Percentiles rank a stretch among this genome's conserved stretches.
These are phyloP conservation scores for Hylaeus volcanicus DNA, from an alignment of 1,140 invertebrate genomes.

Conservation along the genomic window DNA sequence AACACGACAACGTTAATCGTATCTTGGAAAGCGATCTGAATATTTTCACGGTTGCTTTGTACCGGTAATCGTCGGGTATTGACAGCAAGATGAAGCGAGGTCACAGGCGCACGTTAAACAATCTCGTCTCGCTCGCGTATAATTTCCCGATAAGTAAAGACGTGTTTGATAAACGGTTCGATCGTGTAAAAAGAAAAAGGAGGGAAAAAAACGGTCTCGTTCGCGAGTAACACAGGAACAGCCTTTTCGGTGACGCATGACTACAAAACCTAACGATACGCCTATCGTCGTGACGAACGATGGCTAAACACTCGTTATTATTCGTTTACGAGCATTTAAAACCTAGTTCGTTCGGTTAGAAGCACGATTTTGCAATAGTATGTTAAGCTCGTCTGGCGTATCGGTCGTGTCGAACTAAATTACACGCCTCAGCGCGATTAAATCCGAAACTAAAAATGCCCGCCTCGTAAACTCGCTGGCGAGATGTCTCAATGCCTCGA, in stretches of 20 bases:
- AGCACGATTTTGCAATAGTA: background rate
- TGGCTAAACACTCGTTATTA: background rate
- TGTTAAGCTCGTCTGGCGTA: no score
- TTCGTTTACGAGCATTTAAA: background rate
- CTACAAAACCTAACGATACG: background rate
- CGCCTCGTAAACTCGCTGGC: slow-evolving; percentile 4
- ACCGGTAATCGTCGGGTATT: slow-evolving; percentile 35
- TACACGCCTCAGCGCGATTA: slow-evolving; percentile 10
- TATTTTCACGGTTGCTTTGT: slow-evolving; percentile 44
- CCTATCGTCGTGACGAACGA: background rate
- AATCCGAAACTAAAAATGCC: slow-evolving; percentile 23
- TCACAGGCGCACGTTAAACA: slow-evolving; percentile 9
- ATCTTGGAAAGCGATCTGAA: slow-evolving; percentile 27
- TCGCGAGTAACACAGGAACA: background rate
- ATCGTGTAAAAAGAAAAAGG: background rate
- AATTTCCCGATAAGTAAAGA: slow-evolving; percentile 33
- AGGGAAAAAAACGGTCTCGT: background rate
- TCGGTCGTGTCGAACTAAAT: slow-evolving; percentile 14
- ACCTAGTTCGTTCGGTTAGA: background rate
- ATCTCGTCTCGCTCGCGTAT: background rate
- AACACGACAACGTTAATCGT: slow-evolving; percentile 19
- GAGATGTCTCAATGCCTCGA: slow-evolving; percentile 18
- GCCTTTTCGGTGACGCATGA: background rate
- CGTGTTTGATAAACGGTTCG: background rate
- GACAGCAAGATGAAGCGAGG: slow-evolving; percentile 18